These are phyloP conservation scores for Gobiocypris rarus DNA, from an alignment of 2,113 vertebrate species.

Conservation along the genomic window DNA sequence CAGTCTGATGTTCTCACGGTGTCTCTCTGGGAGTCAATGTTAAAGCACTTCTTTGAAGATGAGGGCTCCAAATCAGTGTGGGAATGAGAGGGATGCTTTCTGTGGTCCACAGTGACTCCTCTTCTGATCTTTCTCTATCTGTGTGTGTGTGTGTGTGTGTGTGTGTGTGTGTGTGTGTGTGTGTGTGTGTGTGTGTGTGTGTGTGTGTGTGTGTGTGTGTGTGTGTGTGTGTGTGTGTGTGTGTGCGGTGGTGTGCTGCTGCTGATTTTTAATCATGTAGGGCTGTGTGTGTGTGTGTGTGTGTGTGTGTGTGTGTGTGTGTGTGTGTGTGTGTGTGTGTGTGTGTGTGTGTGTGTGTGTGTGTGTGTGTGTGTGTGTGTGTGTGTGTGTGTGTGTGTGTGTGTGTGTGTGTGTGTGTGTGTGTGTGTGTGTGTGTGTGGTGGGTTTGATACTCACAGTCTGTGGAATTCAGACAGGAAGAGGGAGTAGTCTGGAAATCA, in stretches of 20 bases:
- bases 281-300: background rate
- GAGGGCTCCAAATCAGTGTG: conserved; percentile 23
- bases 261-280: conserved; percentile 3
- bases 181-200: background rate
- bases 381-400: background rate
- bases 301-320: background rate
- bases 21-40: conserved; percentile 12
- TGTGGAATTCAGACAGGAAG: background rate
- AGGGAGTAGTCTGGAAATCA: conserved; percentile 16
- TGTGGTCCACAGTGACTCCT: background rate
- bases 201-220: background rate
- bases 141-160: background rate
- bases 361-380: background rate
- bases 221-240: background rate
- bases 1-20: conserved; percentile 15
- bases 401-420: background rate
- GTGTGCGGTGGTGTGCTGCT: conserved; percentile 2
- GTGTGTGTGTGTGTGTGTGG: background rate
- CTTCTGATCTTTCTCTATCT: background rate
- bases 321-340: background rate
- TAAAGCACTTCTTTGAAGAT: conserved; percentile 10
- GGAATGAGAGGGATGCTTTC: conserved; percentile 29
- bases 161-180: background rate
- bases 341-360: background rate
- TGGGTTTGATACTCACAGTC: background rate